Evolutionary conservation across 2,113 vertebrate genomes (phyloP), one percentile per base, ranked within the genome.

Genomic region (Rhizomys pruinosus): DNA sequence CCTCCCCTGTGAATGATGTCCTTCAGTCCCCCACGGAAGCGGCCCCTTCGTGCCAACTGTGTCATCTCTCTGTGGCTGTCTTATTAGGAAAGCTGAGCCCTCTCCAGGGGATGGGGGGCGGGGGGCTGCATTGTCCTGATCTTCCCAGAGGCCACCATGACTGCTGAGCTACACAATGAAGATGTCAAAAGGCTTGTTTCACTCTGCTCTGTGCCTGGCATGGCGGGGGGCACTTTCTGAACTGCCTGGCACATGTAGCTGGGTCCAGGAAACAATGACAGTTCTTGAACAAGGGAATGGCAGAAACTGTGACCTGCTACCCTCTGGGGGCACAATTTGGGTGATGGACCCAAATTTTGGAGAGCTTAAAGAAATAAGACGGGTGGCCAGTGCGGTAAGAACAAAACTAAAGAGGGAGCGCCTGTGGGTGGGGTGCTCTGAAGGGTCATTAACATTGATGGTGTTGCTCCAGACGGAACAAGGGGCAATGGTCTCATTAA

Each of bases 391-490:
- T 0, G 11, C 2, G n/a, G 8, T 25, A 37, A 88, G 89, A 0
- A 47, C 12, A 89, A 69, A 66, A 57, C 37, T 12, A 27, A 52
- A 57, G 84, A 32, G 39, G 2, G 57, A 71, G 57, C 5, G 85
- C 32, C 73, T 55, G 23, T 0, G 5, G 6, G 39, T 0, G 12
- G 77, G 93, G 79, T 44, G 44, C 79, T 88, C 80, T 84, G 84
- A 68, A 93, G 93, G 52, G 61, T 68, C 95, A 94, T 96, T 95
- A 97, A 97, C 96, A 97, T 97, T 96, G 88, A 96, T 74, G 57
- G 68, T 69, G 22, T 69, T 19, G 1, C 84, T 92, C 94, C 93
- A 61, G 73, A 72, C 5, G 74, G 93, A 88, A 88, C 39, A 20
- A 86, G 47, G 87, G 93, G 89, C 82, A 55, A 85, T 44, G 9